These are phyloP conservation scores for Parascotia fuliginaria DNA, from an alignment of 2,888 invertebrate genomes.

Conservation along the genomic window DNA sequence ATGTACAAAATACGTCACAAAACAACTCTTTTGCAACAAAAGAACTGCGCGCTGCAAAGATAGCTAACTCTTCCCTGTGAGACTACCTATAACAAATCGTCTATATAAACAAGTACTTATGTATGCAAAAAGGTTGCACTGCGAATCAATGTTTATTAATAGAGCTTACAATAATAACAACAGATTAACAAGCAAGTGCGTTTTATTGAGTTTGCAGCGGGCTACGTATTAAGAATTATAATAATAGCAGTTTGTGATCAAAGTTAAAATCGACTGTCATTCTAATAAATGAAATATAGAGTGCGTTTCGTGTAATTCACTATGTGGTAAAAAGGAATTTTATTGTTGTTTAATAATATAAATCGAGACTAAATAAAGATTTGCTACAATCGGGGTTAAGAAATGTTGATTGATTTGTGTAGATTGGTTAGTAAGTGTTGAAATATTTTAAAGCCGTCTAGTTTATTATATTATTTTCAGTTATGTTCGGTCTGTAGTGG, in stretches of 20 bases:
- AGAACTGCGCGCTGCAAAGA: background rate
- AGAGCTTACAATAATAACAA: background rate
- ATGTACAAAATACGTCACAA: background rate
- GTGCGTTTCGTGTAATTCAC: no score
- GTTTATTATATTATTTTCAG: slow-evolving; percentile 35
- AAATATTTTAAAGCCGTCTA: slow-evolving; percentile 1
- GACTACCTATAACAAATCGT: background rate
- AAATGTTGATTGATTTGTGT: background rate
- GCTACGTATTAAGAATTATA: no score
- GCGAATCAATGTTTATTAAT: background rate
- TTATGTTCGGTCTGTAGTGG: slow-evolving; percentile 56
- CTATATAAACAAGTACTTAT: no score
- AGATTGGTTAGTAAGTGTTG: background rate
- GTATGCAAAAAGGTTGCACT: background rate
- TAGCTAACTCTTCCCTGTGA: background rate
- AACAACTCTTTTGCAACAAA: background rate
- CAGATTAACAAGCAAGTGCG: background rate
- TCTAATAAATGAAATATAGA: no score
- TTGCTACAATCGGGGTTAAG: no score
- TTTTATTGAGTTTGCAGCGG: background rate
- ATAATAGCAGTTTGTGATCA: no score
- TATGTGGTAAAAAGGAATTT: no score
- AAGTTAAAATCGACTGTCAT: no score
- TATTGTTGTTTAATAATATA: no score
- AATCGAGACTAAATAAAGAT: no score